Evolutionary conservation across 2,888 invertebrate species (phyloP).

Genomic region (Agrochola lychnidis): DNA sequence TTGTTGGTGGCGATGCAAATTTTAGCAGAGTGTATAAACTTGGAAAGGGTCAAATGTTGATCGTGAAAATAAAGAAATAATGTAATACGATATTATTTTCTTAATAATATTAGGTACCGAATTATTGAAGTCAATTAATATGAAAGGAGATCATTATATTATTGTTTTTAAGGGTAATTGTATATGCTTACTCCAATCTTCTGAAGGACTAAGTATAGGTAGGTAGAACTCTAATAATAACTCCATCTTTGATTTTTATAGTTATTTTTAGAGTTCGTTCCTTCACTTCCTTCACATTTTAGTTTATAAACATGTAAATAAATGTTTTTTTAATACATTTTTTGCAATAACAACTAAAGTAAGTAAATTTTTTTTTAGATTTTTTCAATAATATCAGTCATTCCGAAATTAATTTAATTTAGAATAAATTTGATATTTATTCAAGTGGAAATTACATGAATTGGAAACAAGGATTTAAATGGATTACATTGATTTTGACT

Average conservation of each 20-base stretch:
- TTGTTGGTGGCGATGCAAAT: constrained; percentile 26
- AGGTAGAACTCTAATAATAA: neutral
- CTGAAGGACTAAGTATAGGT: neutral
- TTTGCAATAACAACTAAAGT: no score
- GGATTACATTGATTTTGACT: neutral
- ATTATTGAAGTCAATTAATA: neutral
- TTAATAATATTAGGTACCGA: no score
- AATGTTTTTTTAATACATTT: neutral
- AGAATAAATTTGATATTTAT: neutral
- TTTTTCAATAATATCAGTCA: neutral
- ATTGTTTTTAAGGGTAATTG: neutral
- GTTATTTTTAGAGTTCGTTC: neutral
- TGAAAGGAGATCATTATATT: neutral
- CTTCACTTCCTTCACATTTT: neutral
- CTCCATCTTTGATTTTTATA: neutral
- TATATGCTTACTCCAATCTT: neutral
- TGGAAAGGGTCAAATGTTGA: neutral
- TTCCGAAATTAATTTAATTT: neutral
- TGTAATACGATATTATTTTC: neutral
- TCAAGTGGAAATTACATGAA: neutral
- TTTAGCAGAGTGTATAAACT: neutral
- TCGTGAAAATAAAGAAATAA: neutral
- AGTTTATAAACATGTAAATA: neutral
- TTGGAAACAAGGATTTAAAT: neutral
- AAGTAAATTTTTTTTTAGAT: no score